A percentile compares a stretch with the other conserved stretches of the same genome.
Evolutionary conservation across 1,140 invertebrate genomes (phyloP).

Genomic region (Aphelenchoides avenae): DNA sequence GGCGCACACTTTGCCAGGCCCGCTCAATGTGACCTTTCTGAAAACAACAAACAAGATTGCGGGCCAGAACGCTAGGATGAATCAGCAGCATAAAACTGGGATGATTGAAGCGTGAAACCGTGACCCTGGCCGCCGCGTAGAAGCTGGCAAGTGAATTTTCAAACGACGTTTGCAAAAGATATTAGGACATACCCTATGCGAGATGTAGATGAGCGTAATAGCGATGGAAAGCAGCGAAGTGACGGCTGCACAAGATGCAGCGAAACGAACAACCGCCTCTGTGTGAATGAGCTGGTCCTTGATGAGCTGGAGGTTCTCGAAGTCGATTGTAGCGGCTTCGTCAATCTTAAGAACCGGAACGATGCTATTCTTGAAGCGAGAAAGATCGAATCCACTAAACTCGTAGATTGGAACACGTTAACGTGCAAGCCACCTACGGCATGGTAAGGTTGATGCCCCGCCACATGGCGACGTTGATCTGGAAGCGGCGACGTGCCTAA

Average conservation of each 20-base stretch:
- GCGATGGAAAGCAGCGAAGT: slow-evolving; percentile 22
- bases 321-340: slow-evolving; percentile 34
- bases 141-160: too few relatives aligned
- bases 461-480: slow-evolving; percentile 42
- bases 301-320: slow-evolving; percentile 31
- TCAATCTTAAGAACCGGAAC: slow-evolving; percentile 41
- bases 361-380: slow-evolving; percentile 33
- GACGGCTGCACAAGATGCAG: slow-evolving; percentile 13
- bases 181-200: slow-evolving; percentile 15
- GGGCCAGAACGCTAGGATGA: too few relatives aligned
- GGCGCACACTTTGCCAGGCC: too few relatives aligned
- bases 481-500: slow-evolving; percentile 37
- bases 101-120: neutral
- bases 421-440: slow-evolving; percentile 25
- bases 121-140: too few relatives aligned
- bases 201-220: slow-evolving; percentile 32
- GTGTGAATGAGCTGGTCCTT: slow-evolving; percentile 35
- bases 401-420: neutral
- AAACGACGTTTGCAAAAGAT: slow-evolving; percentile 2
- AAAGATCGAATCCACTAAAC: slow-evolving; percentile 30
- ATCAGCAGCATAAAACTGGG: too few relatives aligned
- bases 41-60: too few relatives aligned
- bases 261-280: slow-evolving; percentile 26
- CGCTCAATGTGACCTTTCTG: too few relatives aligned
- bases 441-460: slow-evolving; percentile 26